Evolutionary conservation across 2,888 invertebrate species (phyloP).

Genomic region (Cryptus armator): DNA sequence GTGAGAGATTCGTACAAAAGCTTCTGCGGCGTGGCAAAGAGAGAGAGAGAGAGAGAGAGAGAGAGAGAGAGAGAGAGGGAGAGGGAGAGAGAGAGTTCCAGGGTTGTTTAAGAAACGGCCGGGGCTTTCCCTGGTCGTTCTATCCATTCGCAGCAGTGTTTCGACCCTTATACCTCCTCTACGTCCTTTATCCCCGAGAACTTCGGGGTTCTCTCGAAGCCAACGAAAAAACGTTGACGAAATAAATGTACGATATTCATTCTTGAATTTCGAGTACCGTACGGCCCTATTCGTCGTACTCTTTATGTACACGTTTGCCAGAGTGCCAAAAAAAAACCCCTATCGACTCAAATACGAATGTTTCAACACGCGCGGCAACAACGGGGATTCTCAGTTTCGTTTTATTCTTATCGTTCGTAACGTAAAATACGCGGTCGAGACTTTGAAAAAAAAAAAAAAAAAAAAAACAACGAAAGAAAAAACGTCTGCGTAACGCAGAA

Average conservation of each 20-base stretch:
- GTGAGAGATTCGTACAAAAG: slow-evolving; percentile 36
- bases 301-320: not conserved
- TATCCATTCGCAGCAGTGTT: not conserved
- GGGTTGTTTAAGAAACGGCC: slow-evolving; percentile 28
- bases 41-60: not conserved
- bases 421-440: too few relatives aligned
- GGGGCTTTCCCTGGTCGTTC: slow-evolving; percentile 20
- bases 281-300: not conserved
- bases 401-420: too few relatives aligned
- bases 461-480: slow-evolving; percentile 53
- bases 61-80: too few relatives aligned
- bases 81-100: slow-evolving; percentile 3
- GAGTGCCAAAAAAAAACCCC: not conserved
- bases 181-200: not conserved
- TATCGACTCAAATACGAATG: not conserved
- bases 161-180: not conserved
- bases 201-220: slow-evolving; percentile 1
- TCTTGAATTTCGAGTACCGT: not conserved
- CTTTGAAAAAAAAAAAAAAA: too few relatives aligned
- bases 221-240: not conserved
- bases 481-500: slow-evolving; percentile 63
- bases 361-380: too few relatives aligned
- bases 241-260: not conserved
- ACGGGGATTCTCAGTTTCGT: too few relatives aligned
- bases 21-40: slow-evolving; percentile 40